Evolutionary conservation across 2,113 vertebrate species (phyloP).

Genomic region (Cygnus buccinator): DNA sequence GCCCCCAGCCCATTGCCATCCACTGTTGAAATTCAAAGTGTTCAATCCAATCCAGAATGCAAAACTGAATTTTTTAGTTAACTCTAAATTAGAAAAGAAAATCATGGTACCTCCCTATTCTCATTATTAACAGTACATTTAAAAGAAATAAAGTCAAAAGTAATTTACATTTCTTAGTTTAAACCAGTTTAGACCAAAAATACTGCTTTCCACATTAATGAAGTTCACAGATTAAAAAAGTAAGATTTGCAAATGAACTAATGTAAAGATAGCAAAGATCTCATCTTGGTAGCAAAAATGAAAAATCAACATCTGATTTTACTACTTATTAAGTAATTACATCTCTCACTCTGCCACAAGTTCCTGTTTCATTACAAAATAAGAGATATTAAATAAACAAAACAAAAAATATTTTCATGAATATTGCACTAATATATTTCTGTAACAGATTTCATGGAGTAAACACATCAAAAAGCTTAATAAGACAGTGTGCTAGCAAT

Average conservation of each 20-base stretch:
- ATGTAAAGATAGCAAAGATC: neutral
- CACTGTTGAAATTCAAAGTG: slow-evolving; percentile 82
- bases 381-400: neutral
- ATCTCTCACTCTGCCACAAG: neutral
- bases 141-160: neutral
- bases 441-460: neutral
- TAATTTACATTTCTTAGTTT: neutral
- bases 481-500: neutral
- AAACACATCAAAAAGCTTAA: neutral
- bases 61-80: slow-evolving; percentile 60
- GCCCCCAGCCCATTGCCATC: slow-evolving; percentile 89
- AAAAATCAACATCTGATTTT: neutral
- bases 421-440: neutral
- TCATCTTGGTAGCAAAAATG: neutral
- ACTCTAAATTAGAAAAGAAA: slow-evolving; percentile 70
- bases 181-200: neutral
- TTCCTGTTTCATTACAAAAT: neutral
- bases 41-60: slow-evolving; percentile 91
- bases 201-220: neutral
- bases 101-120: neutral
- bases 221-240: neutral
- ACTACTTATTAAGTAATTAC: neutral
- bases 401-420: neutral
- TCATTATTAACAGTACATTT: neutral
- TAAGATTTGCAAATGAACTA: neutral